A percentile compares a stretch with the other conserved stretches of the same genome.
Conservation (phyloP, 2,888 invertebrate species). For the Melanostoma mellinum region DNA sequence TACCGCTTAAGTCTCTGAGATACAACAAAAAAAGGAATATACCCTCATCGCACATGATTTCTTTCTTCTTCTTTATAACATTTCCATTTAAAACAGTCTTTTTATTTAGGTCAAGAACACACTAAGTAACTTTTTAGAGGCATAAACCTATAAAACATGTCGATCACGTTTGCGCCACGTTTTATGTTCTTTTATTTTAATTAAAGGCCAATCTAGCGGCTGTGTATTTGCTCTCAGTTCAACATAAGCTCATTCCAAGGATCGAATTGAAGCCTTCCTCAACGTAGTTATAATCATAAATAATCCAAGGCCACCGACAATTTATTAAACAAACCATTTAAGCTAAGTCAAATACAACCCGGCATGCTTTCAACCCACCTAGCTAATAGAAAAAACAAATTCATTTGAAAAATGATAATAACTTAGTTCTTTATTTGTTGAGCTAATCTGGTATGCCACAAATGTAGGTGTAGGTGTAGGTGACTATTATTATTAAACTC, state of each 20-base stretch:
- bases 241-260: slow-evolving; percentile 37
- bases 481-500: neutral
- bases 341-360: neutral
- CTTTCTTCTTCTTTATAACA: too few relatives aligned
- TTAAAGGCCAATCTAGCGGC: slow-evolving; percentile 44
- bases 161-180: slow-evolving; percentile 43
- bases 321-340: slow-evolving; percentile 2
- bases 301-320: slow-evolving; percentile 23
- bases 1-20: too few relatives aligned
- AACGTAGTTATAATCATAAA: neutral
- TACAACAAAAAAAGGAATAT: too few relatives aligned
- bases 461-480: neutral
- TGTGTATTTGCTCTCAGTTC: slow-evolving; percentile 20
- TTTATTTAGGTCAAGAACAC: too few relatives aligned
- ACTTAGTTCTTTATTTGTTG: slow-evolving; percentile 1
- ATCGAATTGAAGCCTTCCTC: slow-evolving; percentile 57
- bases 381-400: slow-evolving; percentile 16
- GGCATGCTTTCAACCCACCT: neutral
- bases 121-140: neutral
- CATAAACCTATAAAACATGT: slow-evolving; percentile 34
- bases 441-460: slow-evolving; percentile 21
- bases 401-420: slow-evolving; percentile 1
- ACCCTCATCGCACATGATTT: too few relatives aligned
- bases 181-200: slow-evolving; percentile 16
- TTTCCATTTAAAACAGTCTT: too few relatives aligned